Percentiles rank a stretch among this genome's conserved stretches.
Conservation (phyloP, 2,888 invertebrate species). For the Sicus ferrugineus region DNA sequence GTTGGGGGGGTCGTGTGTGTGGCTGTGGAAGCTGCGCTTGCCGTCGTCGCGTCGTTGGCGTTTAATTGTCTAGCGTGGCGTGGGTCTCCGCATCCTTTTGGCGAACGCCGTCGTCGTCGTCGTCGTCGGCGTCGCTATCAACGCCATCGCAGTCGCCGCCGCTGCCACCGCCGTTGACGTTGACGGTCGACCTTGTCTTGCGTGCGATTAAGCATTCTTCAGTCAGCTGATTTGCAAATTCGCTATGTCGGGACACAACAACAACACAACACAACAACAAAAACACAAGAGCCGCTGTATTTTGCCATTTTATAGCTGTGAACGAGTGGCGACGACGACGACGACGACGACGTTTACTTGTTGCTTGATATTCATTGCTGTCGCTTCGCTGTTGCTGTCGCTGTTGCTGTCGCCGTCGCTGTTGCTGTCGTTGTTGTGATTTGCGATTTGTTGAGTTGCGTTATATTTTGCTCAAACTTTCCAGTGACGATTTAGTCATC, state of each 20-base stretch:
- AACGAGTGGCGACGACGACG: too few species aligned
- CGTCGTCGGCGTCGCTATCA: background rate
- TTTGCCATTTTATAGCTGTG: slow-evolving; percentile 14
- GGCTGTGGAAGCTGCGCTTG: background rate
- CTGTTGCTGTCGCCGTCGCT: slow-evolving; percentile 11
- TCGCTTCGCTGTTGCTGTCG: too few species aligned
- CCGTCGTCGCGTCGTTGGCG: background rate
- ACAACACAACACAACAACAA: background rate
- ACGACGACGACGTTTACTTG: too few species aligned
- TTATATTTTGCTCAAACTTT: too few species aligned
- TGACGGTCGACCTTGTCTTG: slow-evolving; percentile 24
- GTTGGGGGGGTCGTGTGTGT: background rate
- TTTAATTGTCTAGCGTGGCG: background rate
- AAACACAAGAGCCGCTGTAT: background rate
- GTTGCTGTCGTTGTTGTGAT: slow-evolving; percentile 22
- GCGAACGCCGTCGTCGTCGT: too few species aligned
- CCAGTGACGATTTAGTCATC: too few species aligned
- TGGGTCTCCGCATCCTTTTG: background rate
- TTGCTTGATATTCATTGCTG: too few species aligned
- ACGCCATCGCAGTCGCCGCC: background rate
- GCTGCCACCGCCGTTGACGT: background rate
- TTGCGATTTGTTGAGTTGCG: too few species aligned
- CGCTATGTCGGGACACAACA: background rate
- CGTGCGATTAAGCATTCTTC: slow-evolving; percentile 8
- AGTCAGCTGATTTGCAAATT: slow-evolving; percentile 14